Evolutionary conservation across 2,797 vertebrate species (phyloP), one percentile per base, ranked within the genome.

Genomic region (Sphenodon punctatus): DNA sequence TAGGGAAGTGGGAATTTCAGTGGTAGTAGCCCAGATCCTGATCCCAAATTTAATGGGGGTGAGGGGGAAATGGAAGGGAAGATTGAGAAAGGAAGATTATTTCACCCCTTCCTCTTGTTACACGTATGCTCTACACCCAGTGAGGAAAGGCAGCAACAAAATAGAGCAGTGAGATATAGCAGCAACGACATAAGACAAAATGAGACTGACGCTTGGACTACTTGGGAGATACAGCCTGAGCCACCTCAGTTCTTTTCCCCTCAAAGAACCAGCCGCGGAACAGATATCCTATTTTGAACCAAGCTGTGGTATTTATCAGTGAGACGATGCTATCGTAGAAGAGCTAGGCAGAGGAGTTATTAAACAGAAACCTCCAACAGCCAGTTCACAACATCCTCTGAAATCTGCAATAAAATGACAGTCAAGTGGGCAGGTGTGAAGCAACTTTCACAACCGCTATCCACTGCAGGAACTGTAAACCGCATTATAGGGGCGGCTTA

Each of bases 261-360:
- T 3, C 34, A 46, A 11, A 46, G 46, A n/a, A n/a, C n/a, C n/a
- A n/a, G n/a, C n/a, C n/a, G n/a, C n/a, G n/a, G n/a, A n/a, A n/a
- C n/a, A n/a, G n/a, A n/a, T n/a, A 48, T 45, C 7, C 5, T 60
- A 5, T 63, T 66, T 30, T 1, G 1, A 75, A 84, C 34, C 8
- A 30, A n/a, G n/a, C n/a, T 11, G 3, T 7, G 3, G 14, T 2
- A 0, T 3, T 8, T 65, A 69, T 25, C 17, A 30, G 5, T 14
- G 22, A 25, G 8, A 30, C n/a, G 9, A 43, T 55, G 51, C n/a
- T 64, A 9, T 12, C 43, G 25, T 30, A 48, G 10, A 25, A 48
- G 46, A 46, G 23, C 46, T 49, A 7, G 2, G 22, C 1, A 2
- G 6, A 22, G 10, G 12, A 8, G 46, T 48, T 16, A 58, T 27